Conservation (phyloP, 2,797 vertebrate genomes). For the Danionella dracula region DNA sequence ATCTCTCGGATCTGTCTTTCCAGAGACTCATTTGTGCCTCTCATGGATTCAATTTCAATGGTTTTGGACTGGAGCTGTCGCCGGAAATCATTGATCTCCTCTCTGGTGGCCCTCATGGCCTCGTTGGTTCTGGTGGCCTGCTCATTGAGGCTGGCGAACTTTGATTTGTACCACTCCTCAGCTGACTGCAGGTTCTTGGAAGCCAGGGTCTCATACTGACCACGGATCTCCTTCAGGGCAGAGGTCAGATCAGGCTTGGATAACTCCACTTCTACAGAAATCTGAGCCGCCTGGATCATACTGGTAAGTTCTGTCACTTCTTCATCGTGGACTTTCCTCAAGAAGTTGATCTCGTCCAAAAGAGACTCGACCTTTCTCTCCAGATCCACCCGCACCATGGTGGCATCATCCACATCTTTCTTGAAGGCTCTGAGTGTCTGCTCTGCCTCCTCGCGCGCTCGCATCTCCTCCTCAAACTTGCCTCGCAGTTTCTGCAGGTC, state of each 20-base stretch:
- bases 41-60: conserved; percentile 72
- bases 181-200: conserved; percentile 77
- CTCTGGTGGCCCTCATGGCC: conserved; percentile 71
- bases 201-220: conserved; percentile 73
- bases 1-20: conserved; percentile 74
- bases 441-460: conserved; percentile 69
- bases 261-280: conserved; percentile 64
- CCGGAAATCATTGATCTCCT: conserved; percentile 75
- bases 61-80: conserved; percentile 75
- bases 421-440: conserved; percentile 62
- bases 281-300: conserved; percentile 61
- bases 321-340: conserved; percentile 70
- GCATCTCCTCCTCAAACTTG: conserved; percentile 70
- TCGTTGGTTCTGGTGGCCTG: conserved; percentile 73
- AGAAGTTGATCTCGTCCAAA: conserved; percentile 68
- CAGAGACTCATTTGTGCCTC: conserved; percentile 72
- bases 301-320: conserved; percentile 67
- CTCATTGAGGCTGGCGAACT: conserved; percentile 72
- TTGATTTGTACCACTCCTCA: conserved; percentile 80
- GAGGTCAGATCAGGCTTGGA: conserved; percentile 67
- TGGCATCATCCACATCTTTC: conserved; percentile 71
- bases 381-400: conserved; percentile 68
- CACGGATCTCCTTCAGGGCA: conserved; percentile 73
- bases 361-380: conserved; percentile 72
- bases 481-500: conserved; percentile 59